These are phyloP conservation scores for Scotopteryx bipunctaria DNA, from an alignment of 2,888 invertebrate genomes.

Conservation along the genomic window DNA sequence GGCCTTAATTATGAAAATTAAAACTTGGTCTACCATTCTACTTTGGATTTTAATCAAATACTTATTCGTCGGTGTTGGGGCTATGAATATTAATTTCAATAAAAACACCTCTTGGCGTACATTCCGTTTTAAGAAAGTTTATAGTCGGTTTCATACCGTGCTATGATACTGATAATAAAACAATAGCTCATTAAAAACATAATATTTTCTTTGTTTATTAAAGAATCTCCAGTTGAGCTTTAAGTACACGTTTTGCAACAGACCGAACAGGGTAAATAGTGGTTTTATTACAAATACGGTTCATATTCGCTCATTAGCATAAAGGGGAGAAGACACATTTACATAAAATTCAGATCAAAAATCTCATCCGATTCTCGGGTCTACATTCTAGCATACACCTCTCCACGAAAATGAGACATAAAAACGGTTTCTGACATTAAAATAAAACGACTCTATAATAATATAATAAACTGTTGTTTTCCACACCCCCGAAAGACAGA, in stretches of 20 bases:
- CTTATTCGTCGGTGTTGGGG: constrained; percentile 6
- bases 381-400: constrained; percentile 56
- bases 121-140: background rate
- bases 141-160: background rate
- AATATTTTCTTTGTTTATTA: too few species aligned
- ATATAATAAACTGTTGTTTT: constrained; percentile 48
- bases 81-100: constrained; percentile 3
- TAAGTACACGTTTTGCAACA: constrained; percentile 21
- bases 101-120: background rate
- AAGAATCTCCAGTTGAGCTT: constrained; percentile 2
- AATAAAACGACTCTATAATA: constrained; percentile 49
- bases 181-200: too few species aligned
- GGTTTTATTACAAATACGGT: constrained; percentile 56
- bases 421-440: constrained; percentile 57
- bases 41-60: constrained; percentile 11
- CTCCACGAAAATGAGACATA: constrained; percentile 71
- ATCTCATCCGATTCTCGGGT: constrained; percentile 56
- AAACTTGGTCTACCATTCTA: constrained; percentile 24
- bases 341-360: constrained; percentile 71
- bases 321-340: constrained; percentile 59
- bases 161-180: background rate
- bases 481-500: constrained; percentile 38
- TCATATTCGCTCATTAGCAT: constrained; percentile 68
- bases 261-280: constrained; percentile 57
- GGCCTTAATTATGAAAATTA: constrained; percentile 26